phyloP scores from a whole-genome alignment of 2,113 vertebrate genomes.

The Mobula hypostoma region DNA sequence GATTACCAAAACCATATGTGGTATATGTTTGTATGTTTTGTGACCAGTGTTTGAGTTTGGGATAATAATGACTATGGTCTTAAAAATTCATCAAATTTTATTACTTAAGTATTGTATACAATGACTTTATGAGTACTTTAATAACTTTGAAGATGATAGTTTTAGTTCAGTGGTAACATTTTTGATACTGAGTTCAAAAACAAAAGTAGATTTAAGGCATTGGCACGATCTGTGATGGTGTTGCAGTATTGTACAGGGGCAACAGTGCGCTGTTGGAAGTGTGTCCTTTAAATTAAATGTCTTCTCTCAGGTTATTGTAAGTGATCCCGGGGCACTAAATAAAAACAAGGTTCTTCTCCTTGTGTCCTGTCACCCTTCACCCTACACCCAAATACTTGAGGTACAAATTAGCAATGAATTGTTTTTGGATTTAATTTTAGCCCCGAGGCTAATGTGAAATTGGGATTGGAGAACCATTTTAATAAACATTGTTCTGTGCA shows the following conservation, averaged over 20 bases:
- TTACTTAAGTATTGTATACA: not conserved
- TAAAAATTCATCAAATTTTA: slow-evolving; percentile 9
- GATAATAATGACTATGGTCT: not conserved
- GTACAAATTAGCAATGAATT: not conserved
- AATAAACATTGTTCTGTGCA: not conserved
- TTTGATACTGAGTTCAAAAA: not conserved
- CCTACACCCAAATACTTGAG: not conserved
- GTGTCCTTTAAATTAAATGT: not conserved
- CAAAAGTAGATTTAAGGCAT: not conserved
- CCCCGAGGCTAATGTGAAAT: not conserved
- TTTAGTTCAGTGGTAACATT: not conserved
- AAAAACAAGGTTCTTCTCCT: not conserved
- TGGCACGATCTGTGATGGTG: not conserved
- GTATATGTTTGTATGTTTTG: not conserved
- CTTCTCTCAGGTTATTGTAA: not conserved
- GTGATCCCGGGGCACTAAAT: not conserved
- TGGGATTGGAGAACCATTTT: not conserved
- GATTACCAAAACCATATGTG: not conserved
- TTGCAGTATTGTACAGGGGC: not conserved
- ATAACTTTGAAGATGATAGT: not conserved
- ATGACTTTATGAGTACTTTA: not conserved
- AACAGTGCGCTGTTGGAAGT: not conserved
- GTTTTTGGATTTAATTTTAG: not conserved
- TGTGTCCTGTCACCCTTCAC: not conserved
- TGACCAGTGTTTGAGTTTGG: not conserved